Conservation (phyloP, 2,797 vertebrate genomes). For the Columba guinea region DNA sequence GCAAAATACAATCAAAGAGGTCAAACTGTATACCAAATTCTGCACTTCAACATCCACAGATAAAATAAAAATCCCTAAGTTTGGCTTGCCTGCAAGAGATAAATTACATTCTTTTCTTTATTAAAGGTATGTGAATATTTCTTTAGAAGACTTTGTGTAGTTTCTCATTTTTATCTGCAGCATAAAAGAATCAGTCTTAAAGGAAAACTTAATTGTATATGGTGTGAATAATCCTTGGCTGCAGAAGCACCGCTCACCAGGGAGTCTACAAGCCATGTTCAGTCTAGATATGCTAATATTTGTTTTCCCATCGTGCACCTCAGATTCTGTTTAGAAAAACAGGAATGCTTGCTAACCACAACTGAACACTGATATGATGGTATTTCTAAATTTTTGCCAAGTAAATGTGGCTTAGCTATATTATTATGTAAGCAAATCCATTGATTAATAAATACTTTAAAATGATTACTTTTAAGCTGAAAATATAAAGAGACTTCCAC, state of each 20-base stretch:
- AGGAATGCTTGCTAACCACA: background rate
- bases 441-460: background rate
- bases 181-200: conserved; percentile 50
- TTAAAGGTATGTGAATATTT: background rate
- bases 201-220: conserved; percentile 59
- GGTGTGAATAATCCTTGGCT: conserved; percentile 52
- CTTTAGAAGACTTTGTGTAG: conserved; percentile 25
- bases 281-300: conserved; percentile 64
- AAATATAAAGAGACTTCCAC: background rate
- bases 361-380: background rate
- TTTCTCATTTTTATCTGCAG: conserved; percentile 40
- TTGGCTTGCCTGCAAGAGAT: background rate
- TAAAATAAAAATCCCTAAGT: conserved; percentile 33
- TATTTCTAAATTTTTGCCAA: background rate
- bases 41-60: background rate
- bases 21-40: conserved; percentile 1
- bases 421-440: background rate
- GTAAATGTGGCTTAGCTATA: background rate
- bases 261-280: conserved; percentile 45
- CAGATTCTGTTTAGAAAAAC: conserved; percentile 41
- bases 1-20: background rate
- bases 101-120: conserved; percentile 27
- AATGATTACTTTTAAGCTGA: background rate
- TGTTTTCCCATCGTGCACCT: conserved; percentile 37
- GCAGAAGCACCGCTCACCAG: conserved; percentile 39